Conservation (phyloP, 2,888 invertebrate species). For the Callyntrura sp. region DNA sequence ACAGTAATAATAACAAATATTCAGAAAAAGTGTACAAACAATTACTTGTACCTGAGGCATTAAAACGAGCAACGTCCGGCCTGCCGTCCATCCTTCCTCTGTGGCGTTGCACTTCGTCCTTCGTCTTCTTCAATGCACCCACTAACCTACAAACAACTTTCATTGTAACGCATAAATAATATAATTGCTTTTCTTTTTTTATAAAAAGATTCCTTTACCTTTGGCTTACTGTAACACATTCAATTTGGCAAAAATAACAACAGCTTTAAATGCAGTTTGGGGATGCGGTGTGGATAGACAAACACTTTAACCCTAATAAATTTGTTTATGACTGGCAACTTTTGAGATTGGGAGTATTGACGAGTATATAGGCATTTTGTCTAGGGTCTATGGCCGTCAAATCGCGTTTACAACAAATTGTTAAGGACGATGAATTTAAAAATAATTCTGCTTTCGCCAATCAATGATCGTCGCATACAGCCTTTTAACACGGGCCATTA, state of each 20-base stretch:
- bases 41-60: constrained; percentile 51
- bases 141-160: constrained; percentile 78
- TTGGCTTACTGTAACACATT: constrained; percentile 76
- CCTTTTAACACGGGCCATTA: too few relatives aligned
- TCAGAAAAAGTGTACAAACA: constrained; percentile 49
- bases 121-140: constrained; percentile 67
- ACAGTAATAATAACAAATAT: constrained; percentile 49
- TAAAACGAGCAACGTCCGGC: constrained; percentile 56
- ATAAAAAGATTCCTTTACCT: constrained; percentile 66
- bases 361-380: too few relatives aligned
- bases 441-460: too few relatives aligned
- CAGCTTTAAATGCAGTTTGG: too few relatives aligned
- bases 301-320: too few relatives aligned
- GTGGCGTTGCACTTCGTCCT: constrained; percentile 37
- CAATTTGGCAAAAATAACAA: not conserved
- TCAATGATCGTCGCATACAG: too few relatives aligned
- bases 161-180: constrained; percentile 72
- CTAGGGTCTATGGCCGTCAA: too few relatives aligned
- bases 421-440: too few relatives aligned
- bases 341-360: too few relatives aligned
- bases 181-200: constrained; percentile 75
- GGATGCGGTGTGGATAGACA: too few relatives aligned
- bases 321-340: too few relatives aligned
- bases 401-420: too few relatives aligned
- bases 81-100: constrained; percentile 50